phyloP scores from a whole-genome alignment of 2,797 vertebrate genomes.

The Melanotaenia boesemani region DNA sequence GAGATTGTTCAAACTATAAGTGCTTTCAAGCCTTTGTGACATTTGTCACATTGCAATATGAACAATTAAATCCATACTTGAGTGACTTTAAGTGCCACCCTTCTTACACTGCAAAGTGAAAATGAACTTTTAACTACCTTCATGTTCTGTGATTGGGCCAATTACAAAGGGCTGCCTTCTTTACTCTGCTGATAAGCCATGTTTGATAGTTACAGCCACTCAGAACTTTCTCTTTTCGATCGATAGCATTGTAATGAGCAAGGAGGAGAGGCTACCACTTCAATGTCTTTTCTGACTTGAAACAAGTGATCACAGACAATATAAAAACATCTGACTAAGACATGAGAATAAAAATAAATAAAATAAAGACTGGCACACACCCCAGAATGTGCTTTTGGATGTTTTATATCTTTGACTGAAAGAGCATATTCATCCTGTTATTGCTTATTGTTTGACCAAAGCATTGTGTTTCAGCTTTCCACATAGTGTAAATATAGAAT shows the following conservation, averaged over 20 bases:
- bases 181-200: slow-evolving; percentile 32
- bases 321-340: slow-evolving; percentile 23
- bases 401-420: slow-evolving; percentile 6
- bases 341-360: slow-evolving; percentile 1
- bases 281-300: slow-evolving; percentile 13
- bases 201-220: slow-evolving; percentile 39
- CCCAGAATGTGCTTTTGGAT: neutral
- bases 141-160: slow-evolving; percentile 50
- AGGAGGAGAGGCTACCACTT: slow-evolving; percentile 17
- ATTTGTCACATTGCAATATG: slow-evolving; percentile 21
- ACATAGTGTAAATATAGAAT: neutral
- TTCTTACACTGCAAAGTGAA: slow-evolving; percentile 37
- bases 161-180: slow-evolving; percentile 45
- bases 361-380: neutral
- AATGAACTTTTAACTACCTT: slow-evolving; percentile 56
- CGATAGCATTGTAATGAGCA: slow-evolving; percentile 37
- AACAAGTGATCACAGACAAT: slow-evolving; percentile 40
- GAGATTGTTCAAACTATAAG: slow-evolving; percentile 15
- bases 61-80: slow-evolving; percentile 40
- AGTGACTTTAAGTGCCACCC: slow-evolving; percentile 41
- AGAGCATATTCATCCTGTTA: neutral
- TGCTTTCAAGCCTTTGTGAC: slow-evolving; percentile 26
- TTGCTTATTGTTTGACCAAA: slow-evolving; percentile 8
- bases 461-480: neutral
- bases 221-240: slow-evolving; percentile 46